Conservation (phyloP, 2,888 invertebrate genomes). For the Mesorhabditis spiculigera region DNA sequence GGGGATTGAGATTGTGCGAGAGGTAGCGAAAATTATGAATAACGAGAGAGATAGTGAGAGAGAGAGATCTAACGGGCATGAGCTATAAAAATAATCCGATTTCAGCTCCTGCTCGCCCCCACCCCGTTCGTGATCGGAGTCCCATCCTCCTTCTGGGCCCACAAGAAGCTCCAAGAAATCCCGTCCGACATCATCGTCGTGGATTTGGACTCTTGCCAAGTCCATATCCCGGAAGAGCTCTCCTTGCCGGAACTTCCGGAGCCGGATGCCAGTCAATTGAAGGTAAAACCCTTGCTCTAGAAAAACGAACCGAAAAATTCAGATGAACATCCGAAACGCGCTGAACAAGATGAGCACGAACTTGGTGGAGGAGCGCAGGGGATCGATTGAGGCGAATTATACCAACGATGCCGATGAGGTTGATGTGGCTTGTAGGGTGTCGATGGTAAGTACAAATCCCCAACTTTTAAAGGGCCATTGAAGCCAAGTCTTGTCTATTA, state of each 20-base stretch:
- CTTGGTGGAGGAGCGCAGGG: constrained; percentile 23
- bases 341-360: constrained; percentile 69
- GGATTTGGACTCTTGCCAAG: constrained; percentile 91
- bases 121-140: constrained; percentile 98
- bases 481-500: constrained; percentile 4
- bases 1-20: too few relatives aligned
- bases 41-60: too few relatives aligned
- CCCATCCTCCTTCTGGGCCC: constrained; percentile 87
- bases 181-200: constrained; percentile 98
- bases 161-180: constrained; percentile 71
- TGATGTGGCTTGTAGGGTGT: constrained; percentile 93
- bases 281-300: constrained; percentile 71
- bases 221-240: constrained; percentile 59
- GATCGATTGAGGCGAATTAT: constrained; percentile 47
- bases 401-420: constrained; percentile 84
- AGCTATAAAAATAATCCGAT: too few relatives aligned
- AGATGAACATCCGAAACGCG: constrained; percentile 62
- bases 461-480: not conserved
- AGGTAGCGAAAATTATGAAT: too few relatives aligned
- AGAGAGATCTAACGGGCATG: too few relatives aligned
- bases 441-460: constrained; percentile 73
- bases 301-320: constrained; percentile 12
- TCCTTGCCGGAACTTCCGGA: constrained; percentile 83
- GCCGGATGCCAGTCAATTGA: constrained; percentile 86
- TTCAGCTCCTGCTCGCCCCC: constrained; percentile 80